These are phyloP conservation scores for Drosophila mayri DNA, from an alignment of 1,140 invertebrate species.

Conservation along the genomic window DNA sequence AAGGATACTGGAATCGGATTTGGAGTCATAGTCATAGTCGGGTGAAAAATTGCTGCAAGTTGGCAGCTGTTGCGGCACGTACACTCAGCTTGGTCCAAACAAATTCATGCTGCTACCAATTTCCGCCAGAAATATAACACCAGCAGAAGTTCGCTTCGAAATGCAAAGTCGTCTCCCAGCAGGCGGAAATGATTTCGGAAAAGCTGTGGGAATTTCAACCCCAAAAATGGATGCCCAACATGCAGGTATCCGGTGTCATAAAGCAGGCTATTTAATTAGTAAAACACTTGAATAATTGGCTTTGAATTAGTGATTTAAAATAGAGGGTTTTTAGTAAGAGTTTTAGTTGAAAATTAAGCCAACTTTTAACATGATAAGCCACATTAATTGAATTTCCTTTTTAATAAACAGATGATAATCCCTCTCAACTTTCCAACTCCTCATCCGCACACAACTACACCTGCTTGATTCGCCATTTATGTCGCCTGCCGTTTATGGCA, in stretches of 20 bases:
- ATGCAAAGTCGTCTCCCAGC: conserved; percentile 16
- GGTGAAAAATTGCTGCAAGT: conserved; percentile 51
- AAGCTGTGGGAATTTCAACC: conserved; percentile 7
- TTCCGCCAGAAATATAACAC: conserved; percentile 47
- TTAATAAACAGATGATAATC: background rate
- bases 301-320: background rate
- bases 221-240: conserved; percentile 13
- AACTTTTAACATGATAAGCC: background rate
- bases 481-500: conserved; percentile 7
- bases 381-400: background rate
- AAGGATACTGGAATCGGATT: conserved; percentile 5
- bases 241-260: background rate
- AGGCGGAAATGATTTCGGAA: conserved; percentile 30
- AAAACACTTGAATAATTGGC: background rate
- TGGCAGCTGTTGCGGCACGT: conserved; percentile 45
- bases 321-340: background rate
- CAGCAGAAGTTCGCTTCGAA: conserved; percentile 6
- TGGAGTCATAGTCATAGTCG: background rate
- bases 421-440: background rate
- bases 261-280: conserved; percentile 6
- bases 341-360: background rate
- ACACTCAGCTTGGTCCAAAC: conserved; percentile 1
- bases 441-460: background rate
- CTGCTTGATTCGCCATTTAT: conserved; percentile 16
- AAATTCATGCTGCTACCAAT: conserved; percentile 31